phyloP scores from a whole-genome alignment of 2,113 vertebrate genomes.

The Fregetta grallaria region DNA sequence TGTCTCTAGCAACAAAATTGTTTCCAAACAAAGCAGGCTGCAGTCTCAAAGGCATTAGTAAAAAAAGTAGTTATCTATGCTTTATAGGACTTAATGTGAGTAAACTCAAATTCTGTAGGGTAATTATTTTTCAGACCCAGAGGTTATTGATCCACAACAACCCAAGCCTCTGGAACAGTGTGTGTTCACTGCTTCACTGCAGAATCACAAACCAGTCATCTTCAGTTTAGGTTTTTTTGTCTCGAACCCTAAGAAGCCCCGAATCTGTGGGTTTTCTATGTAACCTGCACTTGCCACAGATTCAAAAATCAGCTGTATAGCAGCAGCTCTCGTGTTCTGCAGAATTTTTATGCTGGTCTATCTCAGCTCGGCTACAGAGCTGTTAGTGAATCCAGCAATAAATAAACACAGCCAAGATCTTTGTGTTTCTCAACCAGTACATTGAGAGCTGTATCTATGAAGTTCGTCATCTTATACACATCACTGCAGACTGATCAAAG shows the following conservation, averaged over 20 bases:
- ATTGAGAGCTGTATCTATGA: not conserved
- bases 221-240: not conserved
- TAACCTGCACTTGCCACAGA: not conserved
- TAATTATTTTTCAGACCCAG: not conserved
- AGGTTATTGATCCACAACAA: not conserved
- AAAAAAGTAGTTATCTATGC: not conserved
- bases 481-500: slow-evolving; percentile 26
- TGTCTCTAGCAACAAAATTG: not conserved
- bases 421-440: not conserved
- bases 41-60: not conserved
- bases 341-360: not conserved
- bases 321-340: not conserved
- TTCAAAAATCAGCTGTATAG: not conserved
- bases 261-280: not conserved
- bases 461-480: not conserved
- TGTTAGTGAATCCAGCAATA: slow-evolving; percentile 8
- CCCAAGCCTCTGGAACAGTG: not conserved
- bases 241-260: not conserved
- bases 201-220: not conserved
- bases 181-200: not conserved
- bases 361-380: not conserved
- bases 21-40: not conserved
- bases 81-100: not conserved
- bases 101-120: not conserved
- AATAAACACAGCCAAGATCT: not conserved